Evolutionary conservation across 2,797 vertebrate genomes (phyloP), one percentile per base, ranked within the genome.

Genomic region (Hydrocynus forskahlii): DNA sequence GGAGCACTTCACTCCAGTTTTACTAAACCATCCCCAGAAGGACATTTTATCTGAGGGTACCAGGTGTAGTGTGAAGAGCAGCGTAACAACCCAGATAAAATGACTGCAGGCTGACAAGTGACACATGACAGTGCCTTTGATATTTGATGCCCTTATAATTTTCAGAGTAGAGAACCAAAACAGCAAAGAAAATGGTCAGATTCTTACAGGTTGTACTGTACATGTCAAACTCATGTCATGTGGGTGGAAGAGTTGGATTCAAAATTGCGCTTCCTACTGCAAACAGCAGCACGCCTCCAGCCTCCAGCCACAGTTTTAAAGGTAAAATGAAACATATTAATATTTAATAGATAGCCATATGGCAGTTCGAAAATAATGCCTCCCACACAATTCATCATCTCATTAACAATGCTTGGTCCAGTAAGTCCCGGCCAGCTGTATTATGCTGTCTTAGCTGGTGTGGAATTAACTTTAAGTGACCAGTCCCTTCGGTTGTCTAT

Each of bases 271-370:
- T 43, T 23, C 35, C 38, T 16, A 43, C n/a, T n/a, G 64, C 2
- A 6, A 43, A 67, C 38, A 66, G 29, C 35, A 35, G 29, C 25
- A 29, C 29, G 38, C 62, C 25, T 4, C 59, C 59, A 14, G 60
- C 12, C 17, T 12, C 29, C 17, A 66, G 63, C 64, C 38, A 67
- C 7, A n/a, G 4, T 38, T 67, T 67, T 40, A 82, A 79, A 82
- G 78, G 79, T 76, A 67, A 88, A 88, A 87, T 84, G 50, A 82
- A 83, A 88, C 78, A 72, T 84, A 90, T 92, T 85, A 78, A 88
- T 86, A 87, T 85, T 84, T 87, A 83, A 88, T 84, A 87, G 84
- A 88, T 76, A 76, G 82, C 85, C 87, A 89, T 88, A 91, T 91
- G 91, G 88, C 85, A 69, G 78, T 75, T 88, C 67, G 76, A 81